Percentiles rank a stretch among this genome's conserved stretches.
phyloP scores from a whole-genome alignment of 2,888 invertebrate species.

The Spodoptera littoralis region DNA sequence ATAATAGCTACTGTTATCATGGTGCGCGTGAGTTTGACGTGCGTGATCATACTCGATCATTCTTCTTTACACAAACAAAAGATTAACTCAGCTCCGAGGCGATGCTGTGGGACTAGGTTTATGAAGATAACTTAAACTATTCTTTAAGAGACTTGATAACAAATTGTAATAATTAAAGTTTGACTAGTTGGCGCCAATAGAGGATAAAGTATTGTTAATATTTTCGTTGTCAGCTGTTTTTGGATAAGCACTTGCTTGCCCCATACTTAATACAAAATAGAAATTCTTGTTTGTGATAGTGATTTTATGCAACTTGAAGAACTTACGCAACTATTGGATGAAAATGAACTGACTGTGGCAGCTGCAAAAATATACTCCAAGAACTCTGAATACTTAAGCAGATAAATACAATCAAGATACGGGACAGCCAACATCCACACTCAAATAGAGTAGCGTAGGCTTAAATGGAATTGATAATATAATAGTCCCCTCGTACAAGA shows the following conservation, averaged over 20 bases:
- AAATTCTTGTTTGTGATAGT: no score
- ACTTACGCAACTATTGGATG: no score
- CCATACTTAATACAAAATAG: no score
- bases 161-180: no score
- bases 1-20: conserved; percentile 43
- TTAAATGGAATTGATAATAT: conserved; percentile 20
- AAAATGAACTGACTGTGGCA: no score
- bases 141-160: neutral
- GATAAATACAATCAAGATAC: neutral
- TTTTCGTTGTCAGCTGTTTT: no score
- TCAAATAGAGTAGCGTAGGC: neutral
- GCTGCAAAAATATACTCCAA: no score
- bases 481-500: conserved; percentile 24
- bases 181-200: no score
- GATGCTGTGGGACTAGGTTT: conserved; percentile 21
- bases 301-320: no score
- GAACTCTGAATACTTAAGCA: no score
- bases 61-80: conserved; percentile 42
- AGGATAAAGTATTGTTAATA: no score
- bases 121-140: conserved; percentile 12
- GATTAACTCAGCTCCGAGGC: conserved; percentile 28
- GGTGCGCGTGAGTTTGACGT: conserved; percentile 37
- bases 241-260: no score
- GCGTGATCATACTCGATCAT: conserved; percentile 51
- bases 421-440: neutral